A percentile compares a stretch with the other conserved stretches of the same genome.
These are phyloP conservation scores for Bergia puertoricense DNA, from an alignment of 92 coral and sea anemone species.

Conservation along the genomic window DNA sequence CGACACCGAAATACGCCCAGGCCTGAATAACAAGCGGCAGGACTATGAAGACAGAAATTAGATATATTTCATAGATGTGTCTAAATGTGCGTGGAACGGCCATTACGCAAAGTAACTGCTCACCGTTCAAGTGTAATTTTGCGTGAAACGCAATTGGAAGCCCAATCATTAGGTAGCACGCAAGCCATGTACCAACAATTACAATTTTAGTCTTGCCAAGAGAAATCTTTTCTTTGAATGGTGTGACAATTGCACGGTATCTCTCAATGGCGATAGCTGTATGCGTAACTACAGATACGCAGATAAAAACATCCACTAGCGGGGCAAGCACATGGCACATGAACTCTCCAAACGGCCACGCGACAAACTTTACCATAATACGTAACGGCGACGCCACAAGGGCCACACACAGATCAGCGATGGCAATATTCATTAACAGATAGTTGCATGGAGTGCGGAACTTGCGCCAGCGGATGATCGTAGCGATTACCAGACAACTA, in stretches of 20 bases:
- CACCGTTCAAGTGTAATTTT: not conserved
- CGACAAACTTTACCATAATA: conserved; percentile 42
- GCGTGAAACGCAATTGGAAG: conserved; percentile 58
- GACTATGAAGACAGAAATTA: conserved; percentile 49
- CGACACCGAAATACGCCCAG: conserved; percentile 53
- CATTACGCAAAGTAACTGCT: conserved; percentile 6
- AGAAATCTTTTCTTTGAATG: conserved; percentile 67
- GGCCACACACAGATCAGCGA: conserved; percentile 59
- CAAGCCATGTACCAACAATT: conserved; percentile 59
- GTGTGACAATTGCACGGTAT: conserved; percentile 71
- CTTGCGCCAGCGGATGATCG: conserved; percentile 59
- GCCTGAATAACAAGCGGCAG: conserved; percentile 54
- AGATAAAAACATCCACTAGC: conserved; percentile 74
- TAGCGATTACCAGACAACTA: conserved; percentile 54
- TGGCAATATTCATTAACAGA: conserved; percentile 59
- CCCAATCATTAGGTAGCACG: conserved; percentile 69
- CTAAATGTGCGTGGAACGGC: conserved; percentile 38
- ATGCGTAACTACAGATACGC: conserved; percentile 75
- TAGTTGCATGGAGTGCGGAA: conserved; percentile 69
- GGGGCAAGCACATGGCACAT: conserved; percentile 66
- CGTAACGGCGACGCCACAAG: conserved; percentile 53
- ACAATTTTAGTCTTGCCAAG: conserved; percentile 61
- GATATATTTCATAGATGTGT: conserved; percentile 53
- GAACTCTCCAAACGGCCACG: conserved; percentile 65
- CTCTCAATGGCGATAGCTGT: conserved; percentile 76